Conservation (phyloP, 2,888 invertebrate species). For the Perizoma affinitatum region DNA sequence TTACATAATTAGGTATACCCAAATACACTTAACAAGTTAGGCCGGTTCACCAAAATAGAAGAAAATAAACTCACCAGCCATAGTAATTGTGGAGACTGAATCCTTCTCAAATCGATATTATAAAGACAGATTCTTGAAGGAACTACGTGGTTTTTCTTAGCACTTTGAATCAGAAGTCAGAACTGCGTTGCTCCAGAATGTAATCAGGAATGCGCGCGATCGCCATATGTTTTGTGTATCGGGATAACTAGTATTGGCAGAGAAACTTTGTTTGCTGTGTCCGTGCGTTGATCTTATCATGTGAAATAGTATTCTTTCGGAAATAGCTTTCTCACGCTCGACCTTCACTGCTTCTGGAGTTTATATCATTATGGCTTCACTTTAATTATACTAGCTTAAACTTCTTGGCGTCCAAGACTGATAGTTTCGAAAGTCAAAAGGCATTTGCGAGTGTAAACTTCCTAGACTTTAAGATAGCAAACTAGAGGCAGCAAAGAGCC, state of each 20-base stretch:
- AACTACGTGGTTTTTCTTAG: conserved; percentile 47
- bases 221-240: conserved; percentile 72
- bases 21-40: conserved; percentile 3
- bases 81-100: conserved; percentile 11
- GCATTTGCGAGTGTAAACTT: background rate
- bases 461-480: background rate
- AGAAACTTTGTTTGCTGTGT: conserved; percentile 24
- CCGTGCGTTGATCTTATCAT: conserved; percentile 17
- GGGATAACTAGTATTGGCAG: conserved; percentile 60
- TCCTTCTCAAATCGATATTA: conserved; percentile 10
- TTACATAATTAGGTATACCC: conserved; percentile 37
- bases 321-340: background rate
- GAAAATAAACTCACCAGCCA: conserved; percentile 33
- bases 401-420: too few species aligned
- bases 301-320: conserved; percentile 1
- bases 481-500: conserved; percentile 15
- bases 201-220: conserved; percentile 62
- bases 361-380: too few species aligned
- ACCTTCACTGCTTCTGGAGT: too few species aligned
- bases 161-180: conserved; percentile 54
- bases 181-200: conserved; percentile 70
- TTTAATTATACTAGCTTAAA: too few species aligned
- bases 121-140: conserved; percentile 20
- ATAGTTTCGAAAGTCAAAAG: too few species aligned
- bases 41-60: conserved; percentile 5